These are phyloP conservation scores for Marmota flaviventris DNA, from an alignment of 2,113 vertebrate species.

Conservation along the genomic window DNA sequence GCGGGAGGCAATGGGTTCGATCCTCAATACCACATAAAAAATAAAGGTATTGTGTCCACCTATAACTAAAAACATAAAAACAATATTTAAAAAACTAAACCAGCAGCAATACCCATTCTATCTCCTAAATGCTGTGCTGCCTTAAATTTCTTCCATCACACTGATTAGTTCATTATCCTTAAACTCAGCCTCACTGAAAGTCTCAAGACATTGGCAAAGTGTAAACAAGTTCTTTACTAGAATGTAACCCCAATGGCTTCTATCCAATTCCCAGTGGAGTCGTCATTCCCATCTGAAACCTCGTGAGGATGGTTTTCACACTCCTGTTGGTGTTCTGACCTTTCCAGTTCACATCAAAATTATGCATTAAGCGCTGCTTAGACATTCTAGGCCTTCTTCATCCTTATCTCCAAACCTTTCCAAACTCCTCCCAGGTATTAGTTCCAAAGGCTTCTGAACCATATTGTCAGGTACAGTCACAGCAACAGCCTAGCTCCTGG, in stretches of 20 bases:
- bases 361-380: not conserved
- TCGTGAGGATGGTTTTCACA: not conserved
- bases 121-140: not conserved
- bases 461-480: not conserved
- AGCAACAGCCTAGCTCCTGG: not conserved
- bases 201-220: not conserved
- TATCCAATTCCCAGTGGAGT: not conserved
- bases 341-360: not conserved
- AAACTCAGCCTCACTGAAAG: not conserved
- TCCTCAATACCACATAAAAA: too few species aligned
- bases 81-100: too few species aligned
- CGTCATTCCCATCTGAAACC: not conserved
- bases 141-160: not conserved
- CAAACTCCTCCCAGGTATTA: not conserved
- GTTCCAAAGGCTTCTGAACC: not conserved
- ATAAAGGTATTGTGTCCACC: too few species aligned
- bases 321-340: not conserved
- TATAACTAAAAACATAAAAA: too few species aligned
- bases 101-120: not conserved
- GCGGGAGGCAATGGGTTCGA: too few species aligned
- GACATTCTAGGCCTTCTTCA: not conserved
- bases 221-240: not conserved
- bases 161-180: not conserved
- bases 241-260: not conserved
- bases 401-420: not conserved